These are phyloP conservation scores for Willowsia nigromaculata DNA, from an alignment of 2,888 invertebrate genomes.

Conservation along the genomic window DNA sequence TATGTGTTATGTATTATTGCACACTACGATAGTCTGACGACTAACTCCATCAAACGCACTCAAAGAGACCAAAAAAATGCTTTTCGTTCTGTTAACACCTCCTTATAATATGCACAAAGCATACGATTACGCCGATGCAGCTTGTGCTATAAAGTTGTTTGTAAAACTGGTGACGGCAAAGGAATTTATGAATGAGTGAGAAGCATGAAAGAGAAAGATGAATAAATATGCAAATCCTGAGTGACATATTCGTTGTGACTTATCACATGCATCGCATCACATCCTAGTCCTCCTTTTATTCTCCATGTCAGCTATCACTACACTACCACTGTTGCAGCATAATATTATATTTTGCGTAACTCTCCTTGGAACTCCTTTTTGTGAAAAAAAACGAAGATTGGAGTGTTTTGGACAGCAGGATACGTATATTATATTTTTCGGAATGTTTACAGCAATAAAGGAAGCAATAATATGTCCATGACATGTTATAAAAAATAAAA, in stretches of 20 bases:
- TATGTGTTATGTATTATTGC: neutral
- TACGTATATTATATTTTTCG: neutral
- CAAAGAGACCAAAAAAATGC: slow-evolving; percentile 22
- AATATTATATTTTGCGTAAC: neutral
- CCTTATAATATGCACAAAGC: slow-evolving; percentile 18
- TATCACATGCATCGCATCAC: slow-evolving; percentile 69
- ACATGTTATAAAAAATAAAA: slow-evolving; percentile 1
- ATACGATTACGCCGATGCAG: neutral
- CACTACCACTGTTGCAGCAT: neutral
- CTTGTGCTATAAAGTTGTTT: neutral
- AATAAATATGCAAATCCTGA: slow-evolving; percentile 71
- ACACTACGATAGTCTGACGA: neutral
- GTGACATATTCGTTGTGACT: slow-evolving; percentile 70
- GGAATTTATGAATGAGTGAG: slow-evolving; percentile 39
- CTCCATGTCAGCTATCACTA: slow-evolving; percentile 2
- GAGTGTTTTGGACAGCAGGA: slow-evolving; percentile 64
- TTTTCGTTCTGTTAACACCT: slow-evolving; percentile 10
- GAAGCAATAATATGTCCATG: slow-evolving; percentile 48
- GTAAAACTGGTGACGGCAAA: slow-evolving; percentile 21
- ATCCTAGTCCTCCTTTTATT: slow-evolving; percentile 45
- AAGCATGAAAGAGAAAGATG: slow-evolving; percentile 66
- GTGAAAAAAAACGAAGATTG: neutral
- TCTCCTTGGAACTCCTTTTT: neutral
- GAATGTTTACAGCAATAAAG: slow-evolving; percentile 36
- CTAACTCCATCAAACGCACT: neutral